Percentiles rank a stretch among this genome's conserved stretches.
Conservation (phyloP, 2,113 vertebrate genomes). For the Lycocorax pyrrhopterus region DNA sequence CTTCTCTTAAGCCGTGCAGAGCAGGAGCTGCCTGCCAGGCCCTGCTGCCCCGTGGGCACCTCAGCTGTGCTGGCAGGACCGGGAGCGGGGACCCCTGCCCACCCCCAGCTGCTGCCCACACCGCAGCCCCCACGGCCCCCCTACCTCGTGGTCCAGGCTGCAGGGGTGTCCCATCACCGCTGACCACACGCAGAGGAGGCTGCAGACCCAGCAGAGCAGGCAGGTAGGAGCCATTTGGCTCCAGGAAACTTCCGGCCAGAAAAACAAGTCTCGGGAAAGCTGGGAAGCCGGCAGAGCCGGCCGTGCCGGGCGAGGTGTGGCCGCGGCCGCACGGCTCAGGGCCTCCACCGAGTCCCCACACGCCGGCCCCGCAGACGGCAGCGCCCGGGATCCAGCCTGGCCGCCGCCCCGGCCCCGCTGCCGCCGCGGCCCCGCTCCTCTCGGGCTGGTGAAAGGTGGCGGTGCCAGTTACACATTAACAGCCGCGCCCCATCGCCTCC, state of each 20-base stretch:
- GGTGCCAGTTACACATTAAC: conserved; percentile 36
- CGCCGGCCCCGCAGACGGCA: not conserved
- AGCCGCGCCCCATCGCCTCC: not conserved
- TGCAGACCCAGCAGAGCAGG: not conserved
- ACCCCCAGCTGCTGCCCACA: fast-evolving
- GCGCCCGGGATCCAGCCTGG: not conserved
- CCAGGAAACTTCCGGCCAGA: not conserved
- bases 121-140: not conserved
- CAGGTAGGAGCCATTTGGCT: conserved; percentile 43
- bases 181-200: conserved; percentile 9
- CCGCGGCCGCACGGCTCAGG: fast-evolving
- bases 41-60: not conserved
- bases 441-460: not conserved
- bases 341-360: not conserved
- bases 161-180: conserved; percentile 23
- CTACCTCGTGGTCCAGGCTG: conserved; percentile 19
- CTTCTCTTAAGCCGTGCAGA: fast-evolving
- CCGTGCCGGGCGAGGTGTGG: not conserved
- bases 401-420: not conserved
- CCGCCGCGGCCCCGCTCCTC: not conserved
- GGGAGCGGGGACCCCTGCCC: not conserved
- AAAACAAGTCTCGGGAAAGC: not conserved
- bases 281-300: not conserved
- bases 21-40: not conserved
- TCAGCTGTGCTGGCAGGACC: not conserved